Evolutionary conservation across 2,113 vertebrate genomes (phyloP).

Genomic region (Xenotilapia leptura): DNA sequence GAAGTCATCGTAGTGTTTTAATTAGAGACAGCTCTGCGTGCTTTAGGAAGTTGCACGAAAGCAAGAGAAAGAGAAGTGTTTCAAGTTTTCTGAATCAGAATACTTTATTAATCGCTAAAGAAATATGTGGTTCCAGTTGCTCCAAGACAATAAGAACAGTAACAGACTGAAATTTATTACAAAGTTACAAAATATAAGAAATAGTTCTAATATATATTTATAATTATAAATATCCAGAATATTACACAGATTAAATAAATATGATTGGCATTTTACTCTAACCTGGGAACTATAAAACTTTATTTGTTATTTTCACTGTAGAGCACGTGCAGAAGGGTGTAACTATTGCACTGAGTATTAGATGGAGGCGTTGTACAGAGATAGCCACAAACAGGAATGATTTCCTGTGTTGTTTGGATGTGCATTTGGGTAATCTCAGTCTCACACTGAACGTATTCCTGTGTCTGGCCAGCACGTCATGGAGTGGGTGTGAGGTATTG

Average conservation of each 20-base stretch:
- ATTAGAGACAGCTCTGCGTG: slow-evolving; percentile 23
- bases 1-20: slow-evolving; percentile 26
- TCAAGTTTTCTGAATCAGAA: not conserved
- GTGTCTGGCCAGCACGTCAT: not conserved
- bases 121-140: not conserved
- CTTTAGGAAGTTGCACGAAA: not conserved
- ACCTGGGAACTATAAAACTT: not conserved
- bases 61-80: not conserved
- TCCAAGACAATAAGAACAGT: not conserved
- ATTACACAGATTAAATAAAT: not conserved
- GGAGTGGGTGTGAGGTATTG: not conserved
- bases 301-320: not conserved
- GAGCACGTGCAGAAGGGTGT: not conserved
- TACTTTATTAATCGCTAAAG: not conserved
- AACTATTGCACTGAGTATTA: not conserved
- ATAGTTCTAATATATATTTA: not conserved
- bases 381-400: not conserved
- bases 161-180: not conserved
- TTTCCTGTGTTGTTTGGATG: not conserved
- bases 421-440: not conserved
- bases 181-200: not conserved
- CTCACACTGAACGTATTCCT: not conserved
- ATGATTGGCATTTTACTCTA: not conserved
- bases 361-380: not conserved
- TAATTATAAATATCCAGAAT: not conserved